A percentile compares a stretch with the other conserved stretches of the same genome.
These are phyloP conservation scores for Lordiphosa mommai DNA, from an alignment of 1,140 invertebrate species.

Conservation along the genomic window DNA sequence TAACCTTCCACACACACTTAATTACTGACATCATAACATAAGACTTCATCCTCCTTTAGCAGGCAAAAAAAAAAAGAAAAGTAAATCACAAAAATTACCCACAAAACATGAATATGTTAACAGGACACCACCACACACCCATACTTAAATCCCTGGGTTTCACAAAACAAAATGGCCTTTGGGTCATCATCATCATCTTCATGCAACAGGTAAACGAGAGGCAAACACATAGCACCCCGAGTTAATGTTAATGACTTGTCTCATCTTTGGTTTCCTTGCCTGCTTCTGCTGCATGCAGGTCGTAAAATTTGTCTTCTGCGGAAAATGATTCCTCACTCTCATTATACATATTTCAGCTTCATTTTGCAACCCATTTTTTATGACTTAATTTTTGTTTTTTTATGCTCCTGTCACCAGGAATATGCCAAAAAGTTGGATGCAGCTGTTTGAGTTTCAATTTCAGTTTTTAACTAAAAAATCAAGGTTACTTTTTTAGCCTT, in stretches of 20 bases:
- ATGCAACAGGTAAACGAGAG: constrained; percentile 49
- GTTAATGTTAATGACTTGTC: constrained; percentile 60
- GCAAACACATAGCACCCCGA: constrained; percentile 6
- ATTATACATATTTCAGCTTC: constrained; percentile 17
- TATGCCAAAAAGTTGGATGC: no score
- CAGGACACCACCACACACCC: neutral
- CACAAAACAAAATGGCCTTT: constrained; percentile 25
- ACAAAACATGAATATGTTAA: constrained; percentile 44
- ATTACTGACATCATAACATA: constrained; percentile 32
- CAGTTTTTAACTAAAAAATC: no score
- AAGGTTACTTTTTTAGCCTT: no score
- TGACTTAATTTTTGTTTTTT: constrained; percentile 3
- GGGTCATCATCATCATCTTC: constrained; percentile 16
- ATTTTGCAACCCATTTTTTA: constrained; percentile 17
- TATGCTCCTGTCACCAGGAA: no score
- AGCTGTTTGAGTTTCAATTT: no score
- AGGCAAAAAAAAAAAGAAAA: constrained; percentile 16
- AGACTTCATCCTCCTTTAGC: constrained; percentile 14
- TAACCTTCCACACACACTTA: constrained; percentile 24
- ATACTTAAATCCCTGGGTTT: constrained; percentile 20
- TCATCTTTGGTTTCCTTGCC: constrained; percentile 11
- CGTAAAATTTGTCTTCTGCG: neutral
- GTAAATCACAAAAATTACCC: neutral
- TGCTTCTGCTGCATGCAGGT: constrained; percentile 22
- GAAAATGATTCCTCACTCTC: neutral